Percentiles rank a stretch among this genome's conserved stretches.
Conservation (phyloP, 1,140 invertebrate genomes). For the Dryas iulia region DNA sequence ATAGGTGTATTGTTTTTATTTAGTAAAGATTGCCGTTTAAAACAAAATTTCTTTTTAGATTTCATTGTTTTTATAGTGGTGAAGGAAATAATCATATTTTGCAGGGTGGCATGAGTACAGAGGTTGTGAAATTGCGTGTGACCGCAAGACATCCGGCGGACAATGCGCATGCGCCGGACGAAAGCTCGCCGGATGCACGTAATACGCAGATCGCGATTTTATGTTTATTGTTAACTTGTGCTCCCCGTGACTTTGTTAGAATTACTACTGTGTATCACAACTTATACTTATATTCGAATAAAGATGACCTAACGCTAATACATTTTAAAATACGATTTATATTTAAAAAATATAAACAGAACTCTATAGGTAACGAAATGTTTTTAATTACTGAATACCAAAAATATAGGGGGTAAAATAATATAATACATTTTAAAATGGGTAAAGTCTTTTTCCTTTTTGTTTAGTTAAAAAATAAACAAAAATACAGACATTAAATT, state of each 20-base stretch:
- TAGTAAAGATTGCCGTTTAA: not conserved
- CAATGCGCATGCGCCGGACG: conserved; percentile 65
- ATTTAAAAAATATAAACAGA: no score
- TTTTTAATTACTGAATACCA: no score
- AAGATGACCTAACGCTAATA: no score
- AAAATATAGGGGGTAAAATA: no score
- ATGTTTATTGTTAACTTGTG: conserved; percentile 44
- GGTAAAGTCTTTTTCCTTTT: no score
- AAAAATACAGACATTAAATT: no score
- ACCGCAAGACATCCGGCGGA: conserved; percentile 78
- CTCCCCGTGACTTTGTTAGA: conserved; percentile 33
- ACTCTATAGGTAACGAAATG: no score
- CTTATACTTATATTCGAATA: not conserved
- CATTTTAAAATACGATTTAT: no score
- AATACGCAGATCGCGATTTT: conserved; percentile 63
- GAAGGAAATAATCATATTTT: conserved; percentile 15
- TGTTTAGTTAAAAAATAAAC: no score
- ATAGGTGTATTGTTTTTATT: no score
- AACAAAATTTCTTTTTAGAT: not conserved
- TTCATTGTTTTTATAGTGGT: not conserved
- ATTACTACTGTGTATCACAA: not conserved
- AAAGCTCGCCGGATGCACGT: conserved; percentile 72
- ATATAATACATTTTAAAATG: no score
- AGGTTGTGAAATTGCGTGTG: conserved; percentile 76
- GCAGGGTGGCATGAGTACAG: conserved; percentile 44